A percentile compares a stretch with the other conserved stretches of the same genome.
Conservation (phyloP, 2,113 vertebrate species). For the Pomatorhinus ruficollis region DNA sequence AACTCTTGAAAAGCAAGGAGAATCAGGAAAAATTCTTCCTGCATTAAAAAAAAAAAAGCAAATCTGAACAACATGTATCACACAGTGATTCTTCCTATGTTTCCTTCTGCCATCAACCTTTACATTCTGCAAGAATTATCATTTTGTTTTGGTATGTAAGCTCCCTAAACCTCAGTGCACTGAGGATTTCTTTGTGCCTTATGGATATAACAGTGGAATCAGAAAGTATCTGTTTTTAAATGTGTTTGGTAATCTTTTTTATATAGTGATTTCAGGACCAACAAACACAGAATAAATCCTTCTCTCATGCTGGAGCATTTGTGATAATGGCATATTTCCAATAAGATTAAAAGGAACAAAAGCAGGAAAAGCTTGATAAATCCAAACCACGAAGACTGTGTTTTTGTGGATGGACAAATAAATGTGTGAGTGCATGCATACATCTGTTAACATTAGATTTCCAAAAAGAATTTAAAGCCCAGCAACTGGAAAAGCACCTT, state of each 20-base stretch:
- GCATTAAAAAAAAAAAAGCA: background rate
- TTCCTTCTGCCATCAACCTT: background rate
- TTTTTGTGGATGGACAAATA: background rate
- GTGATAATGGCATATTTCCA: constrained; percentile 9
- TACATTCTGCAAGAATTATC: background rate
- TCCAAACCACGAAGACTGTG: background rate
- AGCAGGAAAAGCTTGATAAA: constrained; percentile 24
- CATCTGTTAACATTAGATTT: background rate
- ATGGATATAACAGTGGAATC: background rate
- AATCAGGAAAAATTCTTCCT: background rate
- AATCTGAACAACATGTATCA: background rate
- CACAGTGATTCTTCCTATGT: background rate
- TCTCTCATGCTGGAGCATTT: background rate
- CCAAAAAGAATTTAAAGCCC: constrained; percentile 33
- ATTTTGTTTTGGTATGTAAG: background rate
- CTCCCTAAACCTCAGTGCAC: background rate
- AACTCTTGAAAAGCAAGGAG: background rate
- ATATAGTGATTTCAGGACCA: background rate
- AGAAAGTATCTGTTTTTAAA: background rate
- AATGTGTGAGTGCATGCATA: background rate
- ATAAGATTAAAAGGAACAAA: constrained; percentile 14
- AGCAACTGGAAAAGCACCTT: constrained; percentile 23
- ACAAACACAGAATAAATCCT: background rate
- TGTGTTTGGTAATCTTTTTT: background rate
- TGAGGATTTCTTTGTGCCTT: background rate